These are phyloP conservation scores for Cheilosia vulpina DNA, from an alignment of 2,888 invertebrate species.

Conservation along the genomic window DNA sequence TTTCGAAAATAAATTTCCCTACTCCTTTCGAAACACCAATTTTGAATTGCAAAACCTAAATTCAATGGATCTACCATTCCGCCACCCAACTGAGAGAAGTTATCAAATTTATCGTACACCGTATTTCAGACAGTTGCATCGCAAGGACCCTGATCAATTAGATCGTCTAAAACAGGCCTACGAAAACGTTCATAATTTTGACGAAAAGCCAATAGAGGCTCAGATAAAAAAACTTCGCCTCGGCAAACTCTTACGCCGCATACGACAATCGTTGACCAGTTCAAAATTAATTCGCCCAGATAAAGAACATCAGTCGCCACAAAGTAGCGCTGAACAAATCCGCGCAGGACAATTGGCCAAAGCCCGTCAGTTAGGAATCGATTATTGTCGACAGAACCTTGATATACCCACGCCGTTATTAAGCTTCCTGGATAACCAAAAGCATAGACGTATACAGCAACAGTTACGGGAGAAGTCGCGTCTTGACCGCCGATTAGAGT, in stretches of 20 bases:
- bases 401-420: background rate
- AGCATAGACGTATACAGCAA: background rate
- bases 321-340: slow-evolving; percentile 21
- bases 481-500: slow-evolving; percentile 49
- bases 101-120: slow-evolving; percentile 65
- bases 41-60: slow-evolving; percentile 6
- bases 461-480: background rate
- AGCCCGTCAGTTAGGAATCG: slow-evolving; percentile 43
- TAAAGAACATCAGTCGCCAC: background rate
- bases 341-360: slow-evolving; percentile 40
- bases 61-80: slow-evolving; percentile 36
- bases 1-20: no score
- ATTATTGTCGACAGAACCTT: slow-evolving; percentile 50
- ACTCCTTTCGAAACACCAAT: no score
- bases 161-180: slow-evolving; percentile 49
- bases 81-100: background rate
- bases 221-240: slow-evolving; percentile 56
- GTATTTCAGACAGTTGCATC: slow-evolving; percentile 47
- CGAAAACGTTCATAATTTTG: slow-evolving; percentile 46
- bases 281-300: background rate
- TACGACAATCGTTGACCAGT: slow-evolving; percentile 30
- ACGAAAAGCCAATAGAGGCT: slow-evolving; percentile 41
- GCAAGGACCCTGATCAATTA: slow-evolving; percentile 48
- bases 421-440: background rate
- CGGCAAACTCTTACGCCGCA: slow-evolving; percentile 36